Percentiles rank a stretch among this genome's conserved stretches.
Evolutionary conservation across 2,113 vertebrate genomes (phyloP).

Genomic region (Stigmatopora argus): DNA sequence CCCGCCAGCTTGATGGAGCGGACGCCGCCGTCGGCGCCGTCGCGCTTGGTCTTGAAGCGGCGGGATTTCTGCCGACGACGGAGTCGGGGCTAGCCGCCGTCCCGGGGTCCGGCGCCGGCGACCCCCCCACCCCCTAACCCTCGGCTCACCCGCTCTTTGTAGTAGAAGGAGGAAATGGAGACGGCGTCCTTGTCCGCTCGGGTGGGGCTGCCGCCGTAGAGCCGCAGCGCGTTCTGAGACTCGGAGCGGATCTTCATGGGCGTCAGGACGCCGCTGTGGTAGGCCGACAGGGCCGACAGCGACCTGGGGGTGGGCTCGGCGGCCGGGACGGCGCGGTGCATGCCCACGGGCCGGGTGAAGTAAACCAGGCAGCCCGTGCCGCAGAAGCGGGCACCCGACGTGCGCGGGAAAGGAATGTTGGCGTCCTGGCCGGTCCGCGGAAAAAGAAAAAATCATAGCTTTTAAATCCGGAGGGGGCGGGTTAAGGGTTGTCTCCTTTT

Average conservation of each 20-base stretch:
- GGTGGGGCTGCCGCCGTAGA: conserved; percentile 92
- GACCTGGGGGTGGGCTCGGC: conserved; percentile 94
- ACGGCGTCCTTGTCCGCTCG: conserved; percentile 94
- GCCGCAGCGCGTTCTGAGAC: conserved; percentile 81
- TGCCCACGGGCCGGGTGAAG: conserved; percentile 92
- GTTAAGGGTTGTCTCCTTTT: no score
- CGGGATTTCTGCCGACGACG: conserved; percentile 84
- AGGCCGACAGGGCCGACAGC: conserved; percentile 89
- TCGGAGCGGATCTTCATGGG: conserved; percentile 98
- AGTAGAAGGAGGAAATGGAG: conserved; percentile 98
- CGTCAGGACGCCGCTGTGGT: conserved; percentile 89
- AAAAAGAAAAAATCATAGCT: no score
- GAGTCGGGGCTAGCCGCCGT: no score
- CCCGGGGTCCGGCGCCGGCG: no score
- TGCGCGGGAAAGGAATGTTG: conserved; percentile 96
- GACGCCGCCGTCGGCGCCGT: conserved; percentile 77
- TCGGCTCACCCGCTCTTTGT: conserved; percentile 88
- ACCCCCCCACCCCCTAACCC: no score
- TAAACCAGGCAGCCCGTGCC: conserved; percentile 94
- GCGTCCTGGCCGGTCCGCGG: conserved; percentile 72
- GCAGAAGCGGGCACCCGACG: conserved; percentile 96
- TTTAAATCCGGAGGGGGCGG: no score
- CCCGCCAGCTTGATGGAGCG: conserved; percentile 91
- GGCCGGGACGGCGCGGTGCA: conserved; percentile 85
- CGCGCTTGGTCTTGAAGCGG: conserved; percentile 90